Conservation (phyloP, 2,113 vertebrate species). For the Silurus meridionalis region DNA sequence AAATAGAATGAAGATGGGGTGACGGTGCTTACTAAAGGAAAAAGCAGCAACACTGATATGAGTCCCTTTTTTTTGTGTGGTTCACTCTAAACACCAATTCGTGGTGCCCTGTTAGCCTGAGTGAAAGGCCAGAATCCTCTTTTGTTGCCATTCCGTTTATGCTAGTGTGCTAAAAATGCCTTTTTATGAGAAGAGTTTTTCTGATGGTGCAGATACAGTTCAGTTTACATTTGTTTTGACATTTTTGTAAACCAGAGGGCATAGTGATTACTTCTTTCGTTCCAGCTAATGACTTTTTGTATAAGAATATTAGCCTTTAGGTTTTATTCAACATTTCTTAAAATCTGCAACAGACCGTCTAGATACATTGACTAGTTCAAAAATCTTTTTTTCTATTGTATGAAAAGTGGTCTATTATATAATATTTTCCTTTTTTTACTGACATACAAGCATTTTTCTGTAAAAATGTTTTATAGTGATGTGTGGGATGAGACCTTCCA, state of each 20-base stretch:
- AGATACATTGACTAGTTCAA: too few relatives aligned
- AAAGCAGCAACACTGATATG: conserved; percentile 3
- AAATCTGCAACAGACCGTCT: too few relatives aligned
- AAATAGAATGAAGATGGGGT: conserved; percentile 22
- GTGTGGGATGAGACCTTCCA: too few relatives aligned
- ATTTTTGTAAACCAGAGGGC: neutral
- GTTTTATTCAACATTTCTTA: too few relatives aligned
- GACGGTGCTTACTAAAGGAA: conserved; percentile 22
- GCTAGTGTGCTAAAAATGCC: neutral
- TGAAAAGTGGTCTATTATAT: too few relatives aligned
- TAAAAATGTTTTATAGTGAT: too few relatives aligned
- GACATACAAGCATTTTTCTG: too few relatives aligned
- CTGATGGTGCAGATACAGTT: neutral
- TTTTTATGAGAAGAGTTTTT: neutral
- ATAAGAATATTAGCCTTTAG: too few relatives aligned
- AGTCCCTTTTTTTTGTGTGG: neutral
- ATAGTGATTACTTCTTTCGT: neutral
- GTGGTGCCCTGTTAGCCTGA: neutral
- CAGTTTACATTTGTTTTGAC: neutral
- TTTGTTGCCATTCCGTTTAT: neutral
- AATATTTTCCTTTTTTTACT: too few relatives aligned
- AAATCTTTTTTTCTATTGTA: too few relatives aligned
- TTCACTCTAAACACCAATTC: neutral
- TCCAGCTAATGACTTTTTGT: too few relatives aligned
- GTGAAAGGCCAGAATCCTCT: neutral